A percentile compares a stretch with the other conserved stretches of the same genome.
phyloP scores from a whole-genome alignment of 2,888 invertebrate genomes.

The Trimorus sp. region DNA sequence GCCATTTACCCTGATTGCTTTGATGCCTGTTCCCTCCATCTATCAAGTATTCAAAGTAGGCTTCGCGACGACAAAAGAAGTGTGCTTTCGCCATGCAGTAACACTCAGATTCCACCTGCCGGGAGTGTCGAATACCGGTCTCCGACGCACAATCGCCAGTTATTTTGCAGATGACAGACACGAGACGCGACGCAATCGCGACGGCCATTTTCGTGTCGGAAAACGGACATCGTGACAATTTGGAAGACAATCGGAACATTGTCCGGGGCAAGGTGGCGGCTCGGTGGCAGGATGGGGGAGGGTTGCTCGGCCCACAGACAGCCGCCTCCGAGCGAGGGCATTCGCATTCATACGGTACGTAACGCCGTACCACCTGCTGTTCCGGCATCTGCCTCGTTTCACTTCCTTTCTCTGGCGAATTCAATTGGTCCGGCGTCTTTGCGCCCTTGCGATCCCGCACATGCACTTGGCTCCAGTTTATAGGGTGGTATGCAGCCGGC shows the following conservation, averaged over 20 bases:
- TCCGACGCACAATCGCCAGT: constrained; percentile 8
- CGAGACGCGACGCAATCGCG: constrained; percentile 6
- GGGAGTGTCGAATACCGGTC: too few species aligned
- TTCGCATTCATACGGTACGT: constrained; percentile 52
- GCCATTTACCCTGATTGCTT: too few species aligned
- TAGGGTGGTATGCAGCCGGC: constrained; percentile 39
- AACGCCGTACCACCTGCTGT: constrained; percentile 68
- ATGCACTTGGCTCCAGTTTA: constrained; percentile 45
- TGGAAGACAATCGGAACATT: constrained; percentile 47
- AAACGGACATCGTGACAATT: constrained; percentile 39
- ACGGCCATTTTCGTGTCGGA: constrained; percentile 17
- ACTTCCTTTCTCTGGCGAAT: constrained; percentile 69
- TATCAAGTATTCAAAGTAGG: too few species aligned
- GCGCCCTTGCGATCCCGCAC: constrained; percentile 53
- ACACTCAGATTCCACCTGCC: too few species aligned
- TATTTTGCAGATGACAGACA: constrained; percentile 21
- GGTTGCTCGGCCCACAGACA: constrained; percentile 20
- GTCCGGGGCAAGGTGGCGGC: too few species aligned
- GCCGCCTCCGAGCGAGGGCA: constrained; percentile 1
- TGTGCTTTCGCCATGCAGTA: too few species aligned
- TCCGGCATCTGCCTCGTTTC: constrained; percentile 63
- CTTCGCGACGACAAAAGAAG: too few species aligned
- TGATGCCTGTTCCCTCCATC: too few species aligned
- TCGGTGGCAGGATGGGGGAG: too few species aligned
- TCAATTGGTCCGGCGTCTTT: constrained; percentile 70